phyloP scores from a whole-genome alignment of 2,113 vertebrate genomes.

The Bucco capensis region DNA sequence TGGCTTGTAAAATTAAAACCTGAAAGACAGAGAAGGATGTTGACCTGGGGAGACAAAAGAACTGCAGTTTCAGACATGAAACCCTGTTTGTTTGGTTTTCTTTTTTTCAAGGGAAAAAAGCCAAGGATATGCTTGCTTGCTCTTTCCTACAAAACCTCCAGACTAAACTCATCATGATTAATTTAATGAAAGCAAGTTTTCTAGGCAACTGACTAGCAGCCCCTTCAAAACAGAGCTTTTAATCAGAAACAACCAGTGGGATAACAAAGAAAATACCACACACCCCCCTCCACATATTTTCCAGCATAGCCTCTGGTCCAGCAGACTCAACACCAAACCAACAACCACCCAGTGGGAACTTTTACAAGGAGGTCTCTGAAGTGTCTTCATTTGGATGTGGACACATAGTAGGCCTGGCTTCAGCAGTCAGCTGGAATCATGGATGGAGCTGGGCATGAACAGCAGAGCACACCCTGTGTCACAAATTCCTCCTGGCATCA shows the following conservation, averaged over 20 bases:
- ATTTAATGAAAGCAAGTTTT: constrained; percentile 58
- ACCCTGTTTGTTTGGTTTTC: background rate
- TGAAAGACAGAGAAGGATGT: constrained; percentile 47
- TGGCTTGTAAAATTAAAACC: constrained; percentile 57
- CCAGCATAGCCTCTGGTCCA: constrained; percentile 8
- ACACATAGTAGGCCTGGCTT: background rate
- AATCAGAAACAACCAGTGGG: constrained; percentile 31
- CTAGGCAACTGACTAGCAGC: constrained; percentile 39
- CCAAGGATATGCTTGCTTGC: constrained; percentile 28
- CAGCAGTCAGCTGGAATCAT: background rate
- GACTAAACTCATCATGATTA: constrained; percentile 62
- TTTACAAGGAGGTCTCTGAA: background rate
- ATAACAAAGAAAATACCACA: constrained; percentile 30
- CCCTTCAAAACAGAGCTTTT: constrained; percentile 39
- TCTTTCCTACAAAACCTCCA: constrained; percentile 51
- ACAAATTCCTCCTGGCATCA: background rate
- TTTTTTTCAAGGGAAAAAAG: background rate
- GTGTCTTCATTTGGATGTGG: background rate
- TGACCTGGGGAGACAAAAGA: constrained; percentile 54
- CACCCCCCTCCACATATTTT: background rate
- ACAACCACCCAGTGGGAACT: background rate
- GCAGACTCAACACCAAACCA: constrained; percentile 5
- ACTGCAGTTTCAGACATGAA: constrained; percentile 57
- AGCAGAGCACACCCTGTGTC: fast-evolving
- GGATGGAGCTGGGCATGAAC: fast-evolving